A percentile compares a stretch with the other conserved stretches of the same genome.
Evolutionary conservation across 2,888 invertebrate species (phyloP).

Genomic region (Malthinus seriepunctatus): DNA sequence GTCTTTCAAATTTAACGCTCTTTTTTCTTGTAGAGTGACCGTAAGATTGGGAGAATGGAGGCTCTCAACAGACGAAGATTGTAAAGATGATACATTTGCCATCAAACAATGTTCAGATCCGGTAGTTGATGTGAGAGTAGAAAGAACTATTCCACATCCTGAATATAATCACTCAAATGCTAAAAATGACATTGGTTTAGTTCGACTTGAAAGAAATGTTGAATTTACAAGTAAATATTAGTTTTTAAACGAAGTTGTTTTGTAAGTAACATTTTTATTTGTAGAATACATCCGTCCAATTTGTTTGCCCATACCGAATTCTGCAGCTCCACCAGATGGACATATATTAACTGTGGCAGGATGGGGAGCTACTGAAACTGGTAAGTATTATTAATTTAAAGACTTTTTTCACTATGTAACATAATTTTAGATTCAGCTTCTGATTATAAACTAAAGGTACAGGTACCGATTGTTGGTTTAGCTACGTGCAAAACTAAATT

Average conservation of each 20-base stretch:
- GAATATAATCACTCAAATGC: constrained; percentile 41
- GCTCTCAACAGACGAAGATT: neutral
- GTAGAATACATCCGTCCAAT: constrained; percentile 59
- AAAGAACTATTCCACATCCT: constrained; percentile 48
- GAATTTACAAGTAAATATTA: constrained; percentile 51
- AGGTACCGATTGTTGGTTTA: constrained; percentile 22
- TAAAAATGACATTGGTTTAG: constrained; percentile 54
- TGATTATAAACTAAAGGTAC: constrained; percentile 25
- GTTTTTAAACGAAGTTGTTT: neutral
- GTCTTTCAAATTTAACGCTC: neutral
- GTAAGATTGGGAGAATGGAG: constrained; percentile 3
- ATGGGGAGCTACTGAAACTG: constrained; percentile 24
- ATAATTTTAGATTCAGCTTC: constrained; percentile 7
- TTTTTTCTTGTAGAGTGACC: neutral
- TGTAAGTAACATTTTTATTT: neutral
- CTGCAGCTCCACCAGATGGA: neutral
- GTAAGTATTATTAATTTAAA: constrained; percentile 10
- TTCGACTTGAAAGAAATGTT: constrained; percentile 55
- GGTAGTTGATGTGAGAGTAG: constrained; percentile 48
- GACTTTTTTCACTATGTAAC: too few relatives aligned
- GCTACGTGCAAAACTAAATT: constrained; percentile 8
- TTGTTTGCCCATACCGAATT: constrained; percentile 55
- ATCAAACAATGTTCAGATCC: constrained; percentile 49
- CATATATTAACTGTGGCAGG: neutral
- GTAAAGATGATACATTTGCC: constrained; percentile 18